These are phyloP conservation scores for Gerosis bhagava DNA, from an alignment of 2,888 invertebrate genomes.

Conservation along the genomic window DNA sequence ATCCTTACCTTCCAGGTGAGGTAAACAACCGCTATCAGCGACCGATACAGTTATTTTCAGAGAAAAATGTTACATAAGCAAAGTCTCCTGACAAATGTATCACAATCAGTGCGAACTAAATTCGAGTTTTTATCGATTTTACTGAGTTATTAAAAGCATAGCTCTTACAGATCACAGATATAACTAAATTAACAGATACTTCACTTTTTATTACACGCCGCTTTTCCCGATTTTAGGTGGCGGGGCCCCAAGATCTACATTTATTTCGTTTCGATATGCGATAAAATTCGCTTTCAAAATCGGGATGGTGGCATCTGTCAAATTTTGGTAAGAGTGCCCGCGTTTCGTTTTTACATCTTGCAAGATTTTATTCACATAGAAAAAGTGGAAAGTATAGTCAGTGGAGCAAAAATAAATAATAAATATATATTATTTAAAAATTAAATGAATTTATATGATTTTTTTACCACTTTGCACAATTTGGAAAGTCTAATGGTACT, in stretches of 20 bases:
- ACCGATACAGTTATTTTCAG: conserved; percentile 59
- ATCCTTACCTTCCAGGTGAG: conserved; percentile 65
- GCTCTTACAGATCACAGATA: conserved; percentile 47
- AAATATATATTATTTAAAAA: no score
- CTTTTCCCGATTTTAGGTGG: conserved; percentile 48
- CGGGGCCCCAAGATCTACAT: conserved; percentile 71
- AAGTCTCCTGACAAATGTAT: conserved; percentile 66
- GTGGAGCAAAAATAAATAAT: no score
- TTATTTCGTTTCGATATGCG: conserved; percentile 57
- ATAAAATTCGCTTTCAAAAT: conserved; percentile 35
- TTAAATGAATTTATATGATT: no score
- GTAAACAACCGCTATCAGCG: conserved; percentile 65
- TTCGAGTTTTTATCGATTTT: conserved; percentile 46
- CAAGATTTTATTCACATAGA: no score
- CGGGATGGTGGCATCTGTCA: conserved; percentile 40
- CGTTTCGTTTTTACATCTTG: conserved; percentile 32
- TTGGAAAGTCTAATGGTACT: no score
- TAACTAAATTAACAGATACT: conserved; percentile 58
- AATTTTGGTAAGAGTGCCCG: conserved; percentile 18
- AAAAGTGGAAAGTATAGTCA: no score
- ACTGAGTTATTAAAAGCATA: conserved; percentile 64
- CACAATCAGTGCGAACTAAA: conserved; percentile 46
- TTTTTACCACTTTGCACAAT: no score
- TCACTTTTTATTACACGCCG: conserved; percentile 70
- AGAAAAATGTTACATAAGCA: conserved; percentile 76